A percentile compares a stretch with the other conserved stretches of the same genome.
These are phyloP conservation scores for Chymomyza procnemis DNA, from an alignment of 2,888 invertebrate species.

Conservation along the genomic window DNA sequence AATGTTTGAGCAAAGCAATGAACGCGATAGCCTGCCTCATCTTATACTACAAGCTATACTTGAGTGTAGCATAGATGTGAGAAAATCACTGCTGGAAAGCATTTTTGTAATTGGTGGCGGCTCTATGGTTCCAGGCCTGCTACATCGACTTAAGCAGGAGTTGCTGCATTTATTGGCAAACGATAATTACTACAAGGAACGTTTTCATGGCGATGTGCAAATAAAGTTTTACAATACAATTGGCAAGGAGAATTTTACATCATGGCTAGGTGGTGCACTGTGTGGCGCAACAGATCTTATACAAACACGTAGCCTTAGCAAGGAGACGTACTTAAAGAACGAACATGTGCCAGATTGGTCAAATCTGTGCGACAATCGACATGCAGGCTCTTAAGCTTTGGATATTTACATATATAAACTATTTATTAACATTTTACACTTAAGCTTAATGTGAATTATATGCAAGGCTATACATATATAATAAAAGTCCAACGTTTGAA, in stretches of 20 bases:
- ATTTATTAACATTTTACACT: background rate
- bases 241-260: conserved; percentile 88
- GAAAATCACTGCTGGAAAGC: conserved; percentile 88
- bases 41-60: conserved; percentile 90
- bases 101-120: conserved; percentile 93
- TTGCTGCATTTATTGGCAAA: conserved; percentile 83
- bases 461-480: background rate
- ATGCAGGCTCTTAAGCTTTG: conserved; percentile 54
- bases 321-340: conserved; percentile 86
- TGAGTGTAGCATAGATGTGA: conserved; percentile 90
- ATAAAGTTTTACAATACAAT: conserved; percentile 91
- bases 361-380: conserved; percentile 75
- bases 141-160: conserved; percentile 88
- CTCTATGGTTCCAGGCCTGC: conserved; percentile 89
- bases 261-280: conserved; percentile 92
- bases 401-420: background rate
- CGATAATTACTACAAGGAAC: conserved; percentile 81
- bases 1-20: conserved; percentile 90
- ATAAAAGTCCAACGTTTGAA: background rate
- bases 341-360: conserved; percentile 91
- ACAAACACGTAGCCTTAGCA: conserved; percentile 84
- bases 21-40: conserved; percentile 89
- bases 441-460: background rate
- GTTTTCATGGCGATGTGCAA: conserved; percentile 79
- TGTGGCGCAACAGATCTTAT: conserved; percentile 88